These are phyloP conservation scores for Burhinus bistriatus DNA, from an alignment of 2,113 vertebrate species.

Conservation along the genomic window DNA sequence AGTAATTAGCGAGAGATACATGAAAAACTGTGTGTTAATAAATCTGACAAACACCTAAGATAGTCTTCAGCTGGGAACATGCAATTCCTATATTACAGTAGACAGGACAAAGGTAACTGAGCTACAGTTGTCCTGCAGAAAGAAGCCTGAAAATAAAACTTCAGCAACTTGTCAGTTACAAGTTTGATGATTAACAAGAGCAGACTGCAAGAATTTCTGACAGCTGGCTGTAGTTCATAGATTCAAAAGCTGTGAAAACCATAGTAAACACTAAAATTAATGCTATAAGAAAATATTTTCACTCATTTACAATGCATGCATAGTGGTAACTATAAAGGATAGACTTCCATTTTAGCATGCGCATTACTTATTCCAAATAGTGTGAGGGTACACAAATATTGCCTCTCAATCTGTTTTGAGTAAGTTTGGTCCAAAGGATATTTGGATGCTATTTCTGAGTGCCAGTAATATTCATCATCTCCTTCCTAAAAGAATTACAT, in stretches of 20 bases:
- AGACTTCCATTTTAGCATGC: background rate
- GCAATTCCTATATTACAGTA: background rate
- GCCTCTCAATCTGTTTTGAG: background rate
- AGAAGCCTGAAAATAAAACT: background rate
- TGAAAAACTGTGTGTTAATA: background rate
- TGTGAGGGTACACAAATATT: constrained; percentile 1
- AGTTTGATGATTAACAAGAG: constrained; percentile 14
- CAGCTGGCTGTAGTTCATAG: constrained; percentile 36
- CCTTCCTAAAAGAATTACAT: background rate
- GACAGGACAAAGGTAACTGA: background rate
- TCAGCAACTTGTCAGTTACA: background rate
- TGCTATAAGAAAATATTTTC: constrained; percentile 23
- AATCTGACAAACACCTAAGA: background rate
- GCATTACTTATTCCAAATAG: background rate
- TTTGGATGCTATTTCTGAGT: background rate
- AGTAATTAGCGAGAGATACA: background rate
- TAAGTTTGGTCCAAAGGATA: background rate
- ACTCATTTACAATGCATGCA: background rate
- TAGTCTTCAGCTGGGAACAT: background rate
- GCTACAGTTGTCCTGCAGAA: background rate
- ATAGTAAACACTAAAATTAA: constrained; percentile 29
- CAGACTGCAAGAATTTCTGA: constrained; percentile 22
- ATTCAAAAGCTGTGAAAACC: constrained; percentile 45
- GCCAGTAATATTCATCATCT: background rate
- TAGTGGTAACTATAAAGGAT: background rate